Conservation (phyloP, 2,888 invertebrate genomes). For the Callimorpha dominula region DNA sequence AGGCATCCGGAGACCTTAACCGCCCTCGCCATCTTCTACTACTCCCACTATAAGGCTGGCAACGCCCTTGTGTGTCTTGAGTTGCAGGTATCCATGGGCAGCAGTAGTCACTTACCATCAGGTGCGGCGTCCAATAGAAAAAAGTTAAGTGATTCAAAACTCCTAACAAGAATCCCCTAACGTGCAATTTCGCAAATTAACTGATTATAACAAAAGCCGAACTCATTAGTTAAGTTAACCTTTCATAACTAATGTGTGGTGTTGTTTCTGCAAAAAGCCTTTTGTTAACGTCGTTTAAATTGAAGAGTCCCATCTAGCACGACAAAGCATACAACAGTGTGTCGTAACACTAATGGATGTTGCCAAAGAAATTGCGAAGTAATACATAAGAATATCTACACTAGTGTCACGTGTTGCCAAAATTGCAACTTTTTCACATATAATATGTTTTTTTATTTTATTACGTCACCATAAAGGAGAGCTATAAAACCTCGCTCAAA, state of each 20-base stretch:
- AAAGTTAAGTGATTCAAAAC: no score
- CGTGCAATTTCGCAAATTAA: no score
- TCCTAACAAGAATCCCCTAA: no score
- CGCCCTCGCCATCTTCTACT: no score
- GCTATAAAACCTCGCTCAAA: constrained; percentile 60
- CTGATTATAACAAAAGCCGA: no score
- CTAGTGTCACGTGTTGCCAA: constrained; percentile 54
- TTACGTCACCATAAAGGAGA: constrained; percentile 57
- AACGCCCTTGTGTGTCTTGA: no score
- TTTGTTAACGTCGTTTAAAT: not conserved
- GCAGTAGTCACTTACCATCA: no score
- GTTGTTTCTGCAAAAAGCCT: not conserved
- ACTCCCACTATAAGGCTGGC: no score
- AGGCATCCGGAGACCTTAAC: no score
- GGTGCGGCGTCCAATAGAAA: no score
- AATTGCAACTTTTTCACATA: constrained; percentile 61
- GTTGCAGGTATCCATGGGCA: no score
- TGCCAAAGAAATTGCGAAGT: constrained; percentile 63
- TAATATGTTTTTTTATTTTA: constrained; percentile 58
- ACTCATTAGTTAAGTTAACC: not conserved
- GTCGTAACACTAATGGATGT: constrained; percentile 76
- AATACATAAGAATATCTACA: constrained; percentile 59
- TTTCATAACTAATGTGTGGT: not conserved
- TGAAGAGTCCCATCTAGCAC: constrained; percentile 47
- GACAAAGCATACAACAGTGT: constrained; percentile 32